These are phyloP conservation scores for Drosophila macrospina DNA, from an alignment of 2,888 invertebrate genomes.

Conservation along the genomic window DNA sequence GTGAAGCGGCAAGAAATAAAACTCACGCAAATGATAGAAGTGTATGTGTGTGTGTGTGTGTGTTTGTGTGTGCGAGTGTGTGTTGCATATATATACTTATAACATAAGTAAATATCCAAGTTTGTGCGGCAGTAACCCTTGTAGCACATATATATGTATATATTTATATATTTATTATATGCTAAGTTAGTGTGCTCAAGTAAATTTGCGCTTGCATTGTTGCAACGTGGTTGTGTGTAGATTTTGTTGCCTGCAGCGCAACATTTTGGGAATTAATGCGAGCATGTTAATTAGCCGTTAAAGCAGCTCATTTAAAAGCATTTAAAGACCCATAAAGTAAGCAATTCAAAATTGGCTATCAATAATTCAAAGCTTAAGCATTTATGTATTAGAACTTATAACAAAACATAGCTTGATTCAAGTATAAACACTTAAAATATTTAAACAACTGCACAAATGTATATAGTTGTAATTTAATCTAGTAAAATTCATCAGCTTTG, in stretches of 20 bases:
- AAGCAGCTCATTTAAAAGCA: background rate
- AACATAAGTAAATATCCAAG: conserved; percentile 15
- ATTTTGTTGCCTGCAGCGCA: conserved; percentile 31
- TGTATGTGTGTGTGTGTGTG: conserved; percentile 8
- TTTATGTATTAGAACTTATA: no score
- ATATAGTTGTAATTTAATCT: no score
- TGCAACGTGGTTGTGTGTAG: conserved; percentile 31
- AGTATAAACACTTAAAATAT: no score
- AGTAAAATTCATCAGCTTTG: no score
- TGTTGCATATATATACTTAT: conserved; percentile 6
- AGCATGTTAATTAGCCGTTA: conserved; percentile 17
- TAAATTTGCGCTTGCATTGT: conserved; percentile 21
- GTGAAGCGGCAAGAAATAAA: conserved; percentile 40
- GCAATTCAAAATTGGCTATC: no score
- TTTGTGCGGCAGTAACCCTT: conserved; percentile 19
- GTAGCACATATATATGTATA: conserved; percentile 9
- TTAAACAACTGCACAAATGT: no score
- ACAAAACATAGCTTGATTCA: no score
- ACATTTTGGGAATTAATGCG: conserved; percentile 21
- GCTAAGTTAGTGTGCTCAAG: background rate
- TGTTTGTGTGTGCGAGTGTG: conserved; percentile 2
- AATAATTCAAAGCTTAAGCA: no score
- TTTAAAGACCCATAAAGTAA: background rate
- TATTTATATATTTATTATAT: background rate
- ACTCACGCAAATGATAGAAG: conserved; percentile 56